Percentiles rank a stretch among this genome's conserved stretches.
phyloP scores from a whole-genome alignment of 2,797 vertebrate species.

The Pristis pectinata region DNA sequence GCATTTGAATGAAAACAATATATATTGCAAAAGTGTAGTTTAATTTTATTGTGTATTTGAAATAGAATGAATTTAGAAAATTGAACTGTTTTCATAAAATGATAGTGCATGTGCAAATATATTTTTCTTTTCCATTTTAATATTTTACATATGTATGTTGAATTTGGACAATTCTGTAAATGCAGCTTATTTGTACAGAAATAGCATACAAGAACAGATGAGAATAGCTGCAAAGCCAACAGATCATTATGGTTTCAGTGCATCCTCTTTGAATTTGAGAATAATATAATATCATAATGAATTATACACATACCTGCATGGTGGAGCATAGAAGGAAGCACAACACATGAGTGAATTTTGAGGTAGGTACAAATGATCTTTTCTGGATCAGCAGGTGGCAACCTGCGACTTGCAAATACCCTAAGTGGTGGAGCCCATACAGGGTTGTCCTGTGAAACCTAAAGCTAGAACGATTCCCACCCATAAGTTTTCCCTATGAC shows the following conservation, averaged over 20 bases:
- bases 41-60: not conserved
- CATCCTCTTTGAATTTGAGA: not conserved
- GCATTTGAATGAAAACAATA: slow-evolving; percentile 1
- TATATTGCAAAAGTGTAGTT: not conserved
- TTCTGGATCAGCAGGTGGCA: no score
- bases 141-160: not conserved
- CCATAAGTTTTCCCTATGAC: no score
- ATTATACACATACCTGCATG: not conserved
- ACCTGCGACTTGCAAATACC: no score
- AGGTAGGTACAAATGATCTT: no score
- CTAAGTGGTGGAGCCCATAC: no score
- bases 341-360: not conserved
- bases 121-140: not conserved
- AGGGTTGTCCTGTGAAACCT: no score
- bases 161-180: not conserved
- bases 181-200: not conserved
- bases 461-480: no score
- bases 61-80: not conserved
- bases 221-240: not conserved
- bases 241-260: not conserved
- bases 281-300: not conserved
- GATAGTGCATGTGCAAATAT: no score
- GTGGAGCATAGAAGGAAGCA: not conserved
- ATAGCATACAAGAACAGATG: not conserved
- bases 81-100: not conserved